Base-by-base conservation (phyloP, 2,113 vertebrate species). In the Silurus glanis region DNA sequence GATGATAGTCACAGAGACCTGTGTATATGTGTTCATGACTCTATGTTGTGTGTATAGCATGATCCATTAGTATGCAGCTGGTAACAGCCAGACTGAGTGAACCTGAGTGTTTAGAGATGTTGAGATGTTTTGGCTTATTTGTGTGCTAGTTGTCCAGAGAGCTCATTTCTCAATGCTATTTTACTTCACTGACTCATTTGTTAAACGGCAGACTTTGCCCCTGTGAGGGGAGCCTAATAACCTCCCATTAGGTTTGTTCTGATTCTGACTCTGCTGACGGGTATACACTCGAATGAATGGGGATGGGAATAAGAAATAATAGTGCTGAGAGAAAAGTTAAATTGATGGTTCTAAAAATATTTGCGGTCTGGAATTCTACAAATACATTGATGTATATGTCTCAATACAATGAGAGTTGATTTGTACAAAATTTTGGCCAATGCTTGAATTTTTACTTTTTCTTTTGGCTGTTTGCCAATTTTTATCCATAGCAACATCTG, bases 221-320 rank as follows among this genome's bases (percentile, higher is more conserved):
- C 21, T 9, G 19, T 66, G 80, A 1, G 23, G 21, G 61, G 66
- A 64, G 47, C 80, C 61, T 82, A 82, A 82, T 82, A 49, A 49
- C 45, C 80, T 51, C 45, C 55, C 76, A 79, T 37, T 79, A 79
- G n/a, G 59, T 51, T 82, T 82, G 61, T 82, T 66, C 61, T 82
- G 61, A 64, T 49, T 25, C 37, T 66, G 23, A 82, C 61, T 76
- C 45, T 47, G 45, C 58, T 79, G 25, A 58, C 14, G 16, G 55
- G 76, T 55, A 58, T 0, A 19, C 25, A 17, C n/a, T 79, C 8
- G 0, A 79, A 79, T 58, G 17, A 58, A 79, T 19, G 55, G 2
- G 16, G n/a, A 79, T 17, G 17, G 23, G 72, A 78, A 79, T 56
- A 79, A 79, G 28, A 78, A n/a, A 55, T 49, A 55, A 78, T 25